Percentiles rank a stretch among this genome's conserved stretches.
Evolutionary conservation across 2,797 vertebrate genomes (phyloP).

Genomic region (Tangara arthus): DNA sequence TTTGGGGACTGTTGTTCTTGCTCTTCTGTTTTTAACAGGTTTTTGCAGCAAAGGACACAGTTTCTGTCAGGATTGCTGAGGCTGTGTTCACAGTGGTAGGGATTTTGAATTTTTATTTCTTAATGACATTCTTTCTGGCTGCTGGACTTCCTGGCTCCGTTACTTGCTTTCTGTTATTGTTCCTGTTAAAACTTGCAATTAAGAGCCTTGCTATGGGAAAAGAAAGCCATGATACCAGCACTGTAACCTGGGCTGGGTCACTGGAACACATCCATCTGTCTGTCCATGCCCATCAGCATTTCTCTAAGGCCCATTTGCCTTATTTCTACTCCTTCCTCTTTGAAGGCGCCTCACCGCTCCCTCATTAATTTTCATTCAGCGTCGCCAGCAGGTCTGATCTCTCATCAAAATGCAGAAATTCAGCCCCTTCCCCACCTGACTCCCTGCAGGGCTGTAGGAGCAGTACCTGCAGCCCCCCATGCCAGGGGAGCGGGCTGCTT

Average conservation of each 20-base stretch:
- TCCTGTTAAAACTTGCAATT: conserved; percentile 8
- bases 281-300: background rate
- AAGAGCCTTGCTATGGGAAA: background rate
- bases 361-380: background rate
- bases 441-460: background rate
- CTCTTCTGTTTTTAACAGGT: background rate
- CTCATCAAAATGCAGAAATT: background rate
- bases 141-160: background rate
- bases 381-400: background rate
- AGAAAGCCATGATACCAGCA: background rate
- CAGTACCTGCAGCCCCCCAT: background rate
- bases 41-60: rapidly evolving
- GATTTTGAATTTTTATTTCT: conserved; percentile 22
- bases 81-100: background rate
- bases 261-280: rapidly evolving
- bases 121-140: background rate
- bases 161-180: background rate
- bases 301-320: background rate
- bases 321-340: background rate
- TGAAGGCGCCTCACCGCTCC: background rate
- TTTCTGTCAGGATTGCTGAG: background rate
- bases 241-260: background rate
- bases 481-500: background rate
- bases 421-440: background rate
- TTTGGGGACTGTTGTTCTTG: background rate